These are phyloP conservation scores for Otis tarda DNA, from an alignment of 2,113 vertebrate species.

Conservation along the genomic window DNA sequence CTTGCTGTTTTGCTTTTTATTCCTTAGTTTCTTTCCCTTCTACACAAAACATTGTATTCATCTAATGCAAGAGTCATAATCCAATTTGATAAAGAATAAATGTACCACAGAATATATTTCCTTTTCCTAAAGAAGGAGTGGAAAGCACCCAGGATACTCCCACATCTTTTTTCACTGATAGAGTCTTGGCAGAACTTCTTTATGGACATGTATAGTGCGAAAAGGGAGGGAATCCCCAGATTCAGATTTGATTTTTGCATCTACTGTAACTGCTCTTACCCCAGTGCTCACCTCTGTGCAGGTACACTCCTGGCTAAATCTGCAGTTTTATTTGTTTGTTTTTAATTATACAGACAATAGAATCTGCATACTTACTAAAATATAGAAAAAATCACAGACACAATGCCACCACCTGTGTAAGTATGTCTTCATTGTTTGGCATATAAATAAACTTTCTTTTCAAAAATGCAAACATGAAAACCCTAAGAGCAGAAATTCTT, in stretches of 20 bases:
- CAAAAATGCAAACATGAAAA: not conserved
- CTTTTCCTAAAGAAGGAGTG: not conserved
- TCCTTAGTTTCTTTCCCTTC: not conserved
- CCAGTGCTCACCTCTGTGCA: not conserved
- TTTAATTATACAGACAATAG: conserved; percentile 62
- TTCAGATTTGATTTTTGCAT: conserved; percentile 24
- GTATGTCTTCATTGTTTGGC: conserved; percentile 52
- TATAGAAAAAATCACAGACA: conserved; percentile 59
- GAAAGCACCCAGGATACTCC: not conserved
- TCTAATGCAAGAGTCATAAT: not conserved
- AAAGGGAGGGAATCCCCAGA: not conserved
- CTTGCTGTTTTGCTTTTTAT: not conserved
- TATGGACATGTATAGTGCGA: not conserved
- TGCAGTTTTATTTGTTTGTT: conserved; percentile 52
- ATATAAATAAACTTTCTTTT: not conserved
- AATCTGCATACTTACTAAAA: conserved; percentile 58
- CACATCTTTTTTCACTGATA: not conserved
- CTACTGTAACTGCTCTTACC: not conserved
- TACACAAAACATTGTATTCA: not conserved
- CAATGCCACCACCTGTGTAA: conserved; percentile 49
- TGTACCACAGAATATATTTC: not conserved
- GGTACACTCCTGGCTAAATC: conserved; percentile 27
- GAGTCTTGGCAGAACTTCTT: not conserved
- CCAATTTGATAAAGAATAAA: not conserved
- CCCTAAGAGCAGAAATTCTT: not conserved